Evolutionary conservation across 64 coral and sea anemone species (phyloP).

Genomic region (Platygyra sinensis): DNA sequence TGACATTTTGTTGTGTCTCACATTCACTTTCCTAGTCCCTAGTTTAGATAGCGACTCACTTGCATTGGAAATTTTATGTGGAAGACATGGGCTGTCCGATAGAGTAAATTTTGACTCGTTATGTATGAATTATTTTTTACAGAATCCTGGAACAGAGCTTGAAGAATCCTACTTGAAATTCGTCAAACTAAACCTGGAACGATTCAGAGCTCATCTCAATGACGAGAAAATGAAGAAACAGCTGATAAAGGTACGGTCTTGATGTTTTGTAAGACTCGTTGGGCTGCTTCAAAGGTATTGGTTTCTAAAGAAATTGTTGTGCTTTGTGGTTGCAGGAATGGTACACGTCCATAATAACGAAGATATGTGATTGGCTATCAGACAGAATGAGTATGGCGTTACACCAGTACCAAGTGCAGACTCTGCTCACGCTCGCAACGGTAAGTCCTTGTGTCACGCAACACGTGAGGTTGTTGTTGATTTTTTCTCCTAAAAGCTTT

Average conservation of each 20-base stretch:
- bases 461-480: background rate
- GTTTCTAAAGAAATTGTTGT: too few species aligned
- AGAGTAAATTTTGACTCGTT: background rate
- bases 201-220: slow-evolving; percentile 16
- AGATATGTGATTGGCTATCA: slow-evolving; percentile 68
- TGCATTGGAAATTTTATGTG: too few species aligned
- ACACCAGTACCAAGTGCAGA: slow-evolving; percentile 70
- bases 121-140: background rate
- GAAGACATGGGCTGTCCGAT: too few species aligned
- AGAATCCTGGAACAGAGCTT: slow-evolving; percentile 63
- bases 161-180: slow-evolving; percentile 42
- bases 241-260: slow-evolving; percentile 46
- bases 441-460: slow-evolving; percentile 53
- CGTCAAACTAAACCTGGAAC: slow-evolving; percentile 38
- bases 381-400: slow-evolving; percentile 66
- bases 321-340: slow-evolving; percentile 35
- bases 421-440: slow-evolving; percentile 68
- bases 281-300: too few species aligned
- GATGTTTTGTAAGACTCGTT: too few species aligned
- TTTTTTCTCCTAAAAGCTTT: background rate
- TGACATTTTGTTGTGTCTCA: too few species aligned
- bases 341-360: slow-evolving; percentile 60
- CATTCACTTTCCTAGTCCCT: too few species aligned
- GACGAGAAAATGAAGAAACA: slow-evolving; percentile 62
- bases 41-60: too few species aligned